These are phyloP conservation scores for Macaria notata DNA, from an alignment of 2,888 invertebrate species.

Conservation along the genomic window DNA sequence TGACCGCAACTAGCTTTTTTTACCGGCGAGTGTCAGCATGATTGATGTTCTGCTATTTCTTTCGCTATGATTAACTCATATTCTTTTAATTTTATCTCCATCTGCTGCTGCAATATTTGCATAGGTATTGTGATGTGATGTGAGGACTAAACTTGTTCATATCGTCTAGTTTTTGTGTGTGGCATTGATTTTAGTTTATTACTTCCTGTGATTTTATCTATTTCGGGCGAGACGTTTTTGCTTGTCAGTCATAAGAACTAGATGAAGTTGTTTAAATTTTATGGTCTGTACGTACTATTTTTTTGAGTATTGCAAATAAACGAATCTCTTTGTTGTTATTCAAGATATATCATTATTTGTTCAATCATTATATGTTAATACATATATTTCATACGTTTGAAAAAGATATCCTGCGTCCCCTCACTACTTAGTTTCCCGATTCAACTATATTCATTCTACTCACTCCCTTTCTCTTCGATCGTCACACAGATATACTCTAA, in stretches of 20 bases:
- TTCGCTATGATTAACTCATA: conserved; percentile 8
- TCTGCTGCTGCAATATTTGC: conserved; percentile 1
- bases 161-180: conserved; percentile 2
- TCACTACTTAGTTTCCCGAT: no score
- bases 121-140: background rate
- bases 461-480: no score
- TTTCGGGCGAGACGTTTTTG: conserved; percentile 6
- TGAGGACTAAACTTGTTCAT: background rate
- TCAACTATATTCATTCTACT: no score
- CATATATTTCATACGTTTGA: no score
- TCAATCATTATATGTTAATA: no score
- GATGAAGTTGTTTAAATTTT: no score
- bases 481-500: no score
- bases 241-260: conserved; percentile 2
- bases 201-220: conserved; percentile 18
- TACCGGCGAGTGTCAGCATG: conserved; percentile 13
- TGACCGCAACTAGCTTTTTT: conserved; percentile 43
- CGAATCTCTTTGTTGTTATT: no score
- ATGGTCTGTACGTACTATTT: no score
- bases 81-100: background rate
- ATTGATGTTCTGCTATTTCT: conserved; percentile 17
- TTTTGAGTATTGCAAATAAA: no score
- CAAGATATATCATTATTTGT: no score
- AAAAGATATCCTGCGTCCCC: no score
- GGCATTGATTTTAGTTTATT: conserved; percentile 13